phyloP scores from a whole-genome alignment of 2,888 invertebrate species.

The Ophion obscuratus region DNA sequence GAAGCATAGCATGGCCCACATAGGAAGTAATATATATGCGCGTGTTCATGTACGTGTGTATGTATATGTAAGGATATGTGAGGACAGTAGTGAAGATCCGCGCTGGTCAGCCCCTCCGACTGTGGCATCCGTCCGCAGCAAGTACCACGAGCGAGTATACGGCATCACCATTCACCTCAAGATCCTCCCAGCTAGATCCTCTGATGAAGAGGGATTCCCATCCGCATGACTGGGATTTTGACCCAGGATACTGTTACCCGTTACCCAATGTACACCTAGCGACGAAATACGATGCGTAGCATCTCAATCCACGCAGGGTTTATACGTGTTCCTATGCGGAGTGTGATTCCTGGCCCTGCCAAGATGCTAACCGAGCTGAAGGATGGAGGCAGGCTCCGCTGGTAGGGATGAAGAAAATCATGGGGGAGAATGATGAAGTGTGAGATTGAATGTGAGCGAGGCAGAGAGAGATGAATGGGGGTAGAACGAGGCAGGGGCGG shows the following conservation, averaged over 20 bases:
- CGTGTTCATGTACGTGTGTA: background rate
- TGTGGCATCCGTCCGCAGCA: conserved; percentile 23
- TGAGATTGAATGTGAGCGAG: background rate
- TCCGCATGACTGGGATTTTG: conserved; percentile 35
- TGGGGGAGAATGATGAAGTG: background rate
- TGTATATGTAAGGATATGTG: background rate
- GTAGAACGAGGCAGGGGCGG: background rate
- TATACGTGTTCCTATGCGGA: conserved; percentile 2
- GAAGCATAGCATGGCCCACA: conserved; percentile 2
- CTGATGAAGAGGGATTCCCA: conserved; percentile 48
- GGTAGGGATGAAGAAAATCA: conserved; percentile 23
- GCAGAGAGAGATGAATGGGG: background rate
- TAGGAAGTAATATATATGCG: conserved; percentile 11
- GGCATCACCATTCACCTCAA: conserved; percentile 44
- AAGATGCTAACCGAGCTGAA: conserved; percentile 38
- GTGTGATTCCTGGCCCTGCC: conserved; percentile 34
- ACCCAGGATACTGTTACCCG: conserved; percentile 19
- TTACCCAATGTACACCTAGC: conserved; percentile 36
- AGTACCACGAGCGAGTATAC: conserved; percentile 18
- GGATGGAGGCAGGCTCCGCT: conserved; percentile 14
- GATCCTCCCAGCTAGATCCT: conserved; percentile 31
- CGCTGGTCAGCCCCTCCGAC: conserved; percentile 26
- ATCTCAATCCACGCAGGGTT: conserved; percentile 14
- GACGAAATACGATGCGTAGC: conserved; percentile 9
- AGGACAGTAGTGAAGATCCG: conserved; percentile 38